These are phyloP conservation scores for Zophobas atratus DNA, from an alignment of 1,140 invertebrate genomes.

Conservation along the genomic window DNA sequence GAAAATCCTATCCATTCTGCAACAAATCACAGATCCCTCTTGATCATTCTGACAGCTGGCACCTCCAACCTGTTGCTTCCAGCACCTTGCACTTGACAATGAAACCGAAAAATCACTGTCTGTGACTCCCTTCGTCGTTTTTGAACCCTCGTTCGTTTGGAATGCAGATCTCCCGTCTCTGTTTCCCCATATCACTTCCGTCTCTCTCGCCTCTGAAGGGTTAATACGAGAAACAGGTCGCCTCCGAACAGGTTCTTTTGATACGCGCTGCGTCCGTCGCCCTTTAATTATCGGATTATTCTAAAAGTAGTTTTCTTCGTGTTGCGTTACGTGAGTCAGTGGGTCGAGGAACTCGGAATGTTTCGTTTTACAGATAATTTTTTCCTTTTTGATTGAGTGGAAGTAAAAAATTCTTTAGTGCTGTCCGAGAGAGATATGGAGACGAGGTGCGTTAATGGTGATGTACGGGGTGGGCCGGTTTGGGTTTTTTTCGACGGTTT, in stretches of 20 bases:
- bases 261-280: conserved; percentile 23
- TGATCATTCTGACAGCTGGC: conserved; percentile 1
- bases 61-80: conserved; percentile 12
- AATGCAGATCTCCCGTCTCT: conserved; percentile 51
- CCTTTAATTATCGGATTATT: conserved; percentile 42
- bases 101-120: conserved; percentile 64
- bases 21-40: conserved; percentile 2
- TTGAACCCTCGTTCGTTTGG: conserved; percentile 65
- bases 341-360: conserved; percentile 33
- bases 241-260: conserved; percentile 41
- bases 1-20: not conserved
- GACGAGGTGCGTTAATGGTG: not conserved
- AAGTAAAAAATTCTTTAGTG: conserved; percentile 23
- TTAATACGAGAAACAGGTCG: not conserved
- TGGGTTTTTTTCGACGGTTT: not conserved
- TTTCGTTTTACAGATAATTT: conserved; percentile 6
- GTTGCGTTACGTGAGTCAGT: conserved; percentile 21
- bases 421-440: conserved; percentile 7
- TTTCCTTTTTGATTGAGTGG: not conserved
- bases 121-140: conserved; percentile 67
- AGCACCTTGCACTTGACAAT: conserved; percentile 24
- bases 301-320: not conserved
- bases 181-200: conserved; percentile 20
- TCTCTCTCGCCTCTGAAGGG: not conserved
- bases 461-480: conserved; percentile 11